phyloP scores from a whole-genome alignment of 2,113 vertebrate genomes.

The Pangasianodon gigas region DNA sequence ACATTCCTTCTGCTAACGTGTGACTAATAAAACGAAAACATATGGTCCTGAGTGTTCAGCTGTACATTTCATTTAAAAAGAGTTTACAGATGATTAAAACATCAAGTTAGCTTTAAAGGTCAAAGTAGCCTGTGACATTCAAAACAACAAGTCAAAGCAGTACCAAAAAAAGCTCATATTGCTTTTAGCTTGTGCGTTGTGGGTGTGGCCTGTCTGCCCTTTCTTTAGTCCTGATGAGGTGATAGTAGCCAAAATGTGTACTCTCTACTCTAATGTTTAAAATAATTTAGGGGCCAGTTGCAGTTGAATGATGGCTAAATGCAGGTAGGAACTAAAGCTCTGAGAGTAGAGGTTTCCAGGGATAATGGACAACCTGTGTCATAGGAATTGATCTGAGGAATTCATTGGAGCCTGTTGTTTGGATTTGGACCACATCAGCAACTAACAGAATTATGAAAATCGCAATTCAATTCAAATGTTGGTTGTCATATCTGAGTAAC shows the following conservation, averaged over 20 bases:
- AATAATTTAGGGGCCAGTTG: background rate
- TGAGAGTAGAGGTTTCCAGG: background rate
- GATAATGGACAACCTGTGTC: background rate
- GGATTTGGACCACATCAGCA: background rate
- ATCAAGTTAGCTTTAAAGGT: background rate
- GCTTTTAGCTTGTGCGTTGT: background rate
- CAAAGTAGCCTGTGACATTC: background rate
- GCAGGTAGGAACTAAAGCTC: background rate
- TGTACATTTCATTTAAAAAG: background rate
- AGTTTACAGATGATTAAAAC: background rate
- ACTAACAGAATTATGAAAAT: background rate
- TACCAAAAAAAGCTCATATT: background rate
- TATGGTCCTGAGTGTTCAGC: background rate
- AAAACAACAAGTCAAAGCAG: background rate
- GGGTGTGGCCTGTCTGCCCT: background rate
- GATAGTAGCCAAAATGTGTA: background rate
- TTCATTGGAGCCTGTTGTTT: background rate
- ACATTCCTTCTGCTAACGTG: background rate
- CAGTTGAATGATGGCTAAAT: background rate
- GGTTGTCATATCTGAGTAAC: background rate
- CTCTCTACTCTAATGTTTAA: background rate
- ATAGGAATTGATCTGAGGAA: background rate
- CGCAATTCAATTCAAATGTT: background rate
- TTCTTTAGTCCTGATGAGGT: background rate
- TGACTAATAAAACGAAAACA: background rate